phyloP scores from a whole-genome alignment of 2,888 invertebrate genomes.

The Leptarthrus brevirostris region DNA sequence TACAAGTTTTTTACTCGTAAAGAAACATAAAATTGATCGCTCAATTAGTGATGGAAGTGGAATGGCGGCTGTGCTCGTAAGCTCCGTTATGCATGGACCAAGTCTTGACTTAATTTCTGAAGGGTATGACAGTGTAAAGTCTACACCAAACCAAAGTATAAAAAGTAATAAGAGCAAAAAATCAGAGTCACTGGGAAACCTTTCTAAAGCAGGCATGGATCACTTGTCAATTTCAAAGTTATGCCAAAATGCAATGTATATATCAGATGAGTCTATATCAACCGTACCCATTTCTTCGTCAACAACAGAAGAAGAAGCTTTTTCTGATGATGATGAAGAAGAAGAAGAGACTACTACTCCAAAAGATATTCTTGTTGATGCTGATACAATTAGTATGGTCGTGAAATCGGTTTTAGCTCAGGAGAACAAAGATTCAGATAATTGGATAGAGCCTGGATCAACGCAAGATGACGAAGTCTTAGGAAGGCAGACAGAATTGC shows the following conservation, averaged over 20 bases:
- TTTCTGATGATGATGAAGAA: conserved; percentile 55
- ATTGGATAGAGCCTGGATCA: conserved; percentile 64
- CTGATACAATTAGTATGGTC: conserved; percentile 72
- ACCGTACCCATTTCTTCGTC: conserved; percentile 40
- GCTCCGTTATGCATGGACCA: conserved; percentile 73
- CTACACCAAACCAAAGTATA: background rate
- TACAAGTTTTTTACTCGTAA: conserved; percentile 63
- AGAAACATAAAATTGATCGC: conserved; percentile 54
- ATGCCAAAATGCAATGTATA: background rate
- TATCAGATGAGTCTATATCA: conserved; percentile 30
- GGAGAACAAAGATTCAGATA: conserved; percentile 56
- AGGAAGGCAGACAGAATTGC: background rate
- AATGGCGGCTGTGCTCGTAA: conserved; percentile 76
- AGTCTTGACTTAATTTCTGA: conserved; percentile 72
- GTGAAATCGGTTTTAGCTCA: conserved; percentile 70
- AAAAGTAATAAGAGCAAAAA: conserved; percentile 41
- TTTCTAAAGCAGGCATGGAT: background rate
- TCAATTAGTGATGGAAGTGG: conserved; percentile 69
- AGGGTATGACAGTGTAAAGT: conserved; percentile 65
- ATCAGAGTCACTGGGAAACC: conserved; percentile 63
- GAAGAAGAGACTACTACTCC: conserved; percentile 56
- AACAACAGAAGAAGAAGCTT: conserved; percentile 48
- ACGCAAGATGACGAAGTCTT: conserved; percentile 51
- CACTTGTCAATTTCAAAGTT: background rate
- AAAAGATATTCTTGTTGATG: conserved; percentile 63